Conservation (phyloP, 2,113 vertebrate species). For the Lichenostomus cassidix region DNA sequence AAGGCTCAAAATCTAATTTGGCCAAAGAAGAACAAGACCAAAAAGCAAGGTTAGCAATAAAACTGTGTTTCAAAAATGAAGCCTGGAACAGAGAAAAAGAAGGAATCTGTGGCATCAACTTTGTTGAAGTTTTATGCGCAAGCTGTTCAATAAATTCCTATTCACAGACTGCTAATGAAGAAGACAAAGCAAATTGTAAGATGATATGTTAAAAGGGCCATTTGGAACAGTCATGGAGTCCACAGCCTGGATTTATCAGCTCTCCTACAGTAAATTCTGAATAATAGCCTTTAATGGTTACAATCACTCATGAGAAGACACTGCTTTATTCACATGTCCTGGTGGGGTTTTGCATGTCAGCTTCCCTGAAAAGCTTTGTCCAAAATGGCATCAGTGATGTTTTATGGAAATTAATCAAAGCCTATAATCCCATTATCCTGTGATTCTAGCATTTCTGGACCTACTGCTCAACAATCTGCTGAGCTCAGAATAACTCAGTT, state of each 20-base stretch:
- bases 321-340: neutral
- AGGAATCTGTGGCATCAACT: neutral
- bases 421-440: neutral
- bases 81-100: neutral
- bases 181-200: neutral
- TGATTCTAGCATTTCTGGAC: neutral
- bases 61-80: neutral
- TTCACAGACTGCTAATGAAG: neutral
- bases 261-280: neutral
- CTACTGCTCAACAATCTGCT: neutral
- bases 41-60: neutral
- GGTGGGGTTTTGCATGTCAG: neutral
- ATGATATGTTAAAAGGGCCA: neutral
- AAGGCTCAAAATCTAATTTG: conserved; percentile 1
- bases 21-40: neutral
- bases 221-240: neutral
- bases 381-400: neutral
- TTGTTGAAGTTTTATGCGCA: neutral
- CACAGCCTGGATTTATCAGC: neutral
- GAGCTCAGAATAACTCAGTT: neutral
- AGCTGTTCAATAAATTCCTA: neutral
- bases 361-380: neutral
- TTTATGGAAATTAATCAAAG: conserved; percentile 6
- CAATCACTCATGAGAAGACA: neutral
- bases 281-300: neutral